These are phyloP conservation scores for Sciaenops ocellatus DNA, from an alignment of 2,797 vertebrate genomes.

Conservation along the genomic window DNA sequence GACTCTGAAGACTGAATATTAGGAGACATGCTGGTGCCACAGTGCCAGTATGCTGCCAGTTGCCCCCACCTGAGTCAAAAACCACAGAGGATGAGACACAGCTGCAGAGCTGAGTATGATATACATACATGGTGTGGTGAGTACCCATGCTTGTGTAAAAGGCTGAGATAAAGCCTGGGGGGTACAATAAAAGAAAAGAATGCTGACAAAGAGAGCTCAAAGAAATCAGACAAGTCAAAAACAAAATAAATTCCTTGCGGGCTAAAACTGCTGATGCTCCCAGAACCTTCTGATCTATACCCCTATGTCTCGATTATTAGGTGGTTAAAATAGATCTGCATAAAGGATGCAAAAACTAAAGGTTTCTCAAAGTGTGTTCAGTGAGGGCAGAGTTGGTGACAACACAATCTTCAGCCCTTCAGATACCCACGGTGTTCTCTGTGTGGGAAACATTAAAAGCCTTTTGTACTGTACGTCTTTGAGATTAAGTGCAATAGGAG, in stretches of 20 bases:
- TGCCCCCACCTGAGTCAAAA: slow-evolving; percentile 54
- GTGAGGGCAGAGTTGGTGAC: slow-evolving; percentile 10
- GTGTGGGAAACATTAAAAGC: slow-evolving; percentile 27
- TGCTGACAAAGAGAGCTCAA: slow-evolving; percentile 69
- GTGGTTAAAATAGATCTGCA: slow-evolving; percentile 61
- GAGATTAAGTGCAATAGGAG: slow-evolving; percentile 54
- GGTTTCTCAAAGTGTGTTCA: slow-evolving; percentile 31
- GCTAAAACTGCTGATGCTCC: slow-evolving; percentile 73
- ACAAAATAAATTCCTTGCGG: slow-evolving; percentile 69
- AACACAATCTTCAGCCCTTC: background rate
- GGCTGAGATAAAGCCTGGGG: slow-evolving; percentile 44
- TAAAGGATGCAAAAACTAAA: slow-evolving; percentile 45
- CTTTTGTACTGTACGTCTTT: slow-evolving; percentile 41
- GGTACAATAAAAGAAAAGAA: slow-evolving; percentile 58
- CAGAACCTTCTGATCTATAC: slow-evolving; percentile 52
- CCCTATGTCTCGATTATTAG: slow-evolving; percentile 54
- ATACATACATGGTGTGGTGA: slow-evolving; percentile 15
- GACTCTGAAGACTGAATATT: slow-evolving; percentile 17
- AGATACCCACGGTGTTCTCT: slow-evolving; percentile 11
- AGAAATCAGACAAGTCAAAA: slow-evolving; percentile 54
- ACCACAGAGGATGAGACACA: slow-evolving; percentile 43
- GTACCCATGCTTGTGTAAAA: slow-evolving; percentile 42
- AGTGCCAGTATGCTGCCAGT: slow-evolving; percentile 35
- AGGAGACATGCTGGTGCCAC: slow-evolving; percentile 30
- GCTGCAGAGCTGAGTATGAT: slow-evolving; percentile 40